These are phyloP conservation scores for Dinomys branickii DNA, from an alignment of 2,113 vertebrate species.

Conservation along the genomic window DNA sequence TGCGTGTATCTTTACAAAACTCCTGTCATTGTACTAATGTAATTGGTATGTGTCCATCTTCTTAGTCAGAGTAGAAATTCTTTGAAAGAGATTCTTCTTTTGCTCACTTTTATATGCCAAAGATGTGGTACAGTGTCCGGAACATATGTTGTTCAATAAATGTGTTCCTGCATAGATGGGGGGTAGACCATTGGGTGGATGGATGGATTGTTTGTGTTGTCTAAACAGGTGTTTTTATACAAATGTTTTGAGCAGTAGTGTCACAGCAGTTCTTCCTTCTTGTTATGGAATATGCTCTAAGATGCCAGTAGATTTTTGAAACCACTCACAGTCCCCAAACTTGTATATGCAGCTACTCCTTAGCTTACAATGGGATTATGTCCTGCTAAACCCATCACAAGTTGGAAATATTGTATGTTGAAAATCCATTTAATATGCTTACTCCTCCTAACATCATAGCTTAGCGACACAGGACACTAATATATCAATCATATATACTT, in stretches of 20 bases:
- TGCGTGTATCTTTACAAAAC: background rate
- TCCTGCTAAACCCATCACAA: background rate
- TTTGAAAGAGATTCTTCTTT: slow-evolving; percentile 12
- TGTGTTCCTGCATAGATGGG: background rate
- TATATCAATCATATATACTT: background rate
- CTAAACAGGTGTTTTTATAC: background rate
- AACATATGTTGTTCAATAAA: background rate
- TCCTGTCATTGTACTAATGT: slow-evolving; percentile 4
- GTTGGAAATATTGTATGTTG: background rate
- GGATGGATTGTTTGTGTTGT: background rate
- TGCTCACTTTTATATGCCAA: background rate
- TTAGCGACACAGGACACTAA: background rate
- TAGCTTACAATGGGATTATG: background rate
- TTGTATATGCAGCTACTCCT: background rate
- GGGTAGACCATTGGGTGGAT: background rate
- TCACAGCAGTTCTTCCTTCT: background rate
- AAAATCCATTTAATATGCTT: background rate
- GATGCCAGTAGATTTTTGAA: background rate
- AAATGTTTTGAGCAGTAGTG: background rate
- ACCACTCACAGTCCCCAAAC: background rate
- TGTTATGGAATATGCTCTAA: background rate
- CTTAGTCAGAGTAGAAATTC: background rate
- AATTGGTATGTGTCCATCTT: background rate
- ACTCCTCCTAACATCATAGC: background rate
- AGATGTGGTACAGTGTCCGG: background rate